Conservation (phyloP, 64 coral and sea anemone genomes). For the Exaiptasia diaphana region DNA sequence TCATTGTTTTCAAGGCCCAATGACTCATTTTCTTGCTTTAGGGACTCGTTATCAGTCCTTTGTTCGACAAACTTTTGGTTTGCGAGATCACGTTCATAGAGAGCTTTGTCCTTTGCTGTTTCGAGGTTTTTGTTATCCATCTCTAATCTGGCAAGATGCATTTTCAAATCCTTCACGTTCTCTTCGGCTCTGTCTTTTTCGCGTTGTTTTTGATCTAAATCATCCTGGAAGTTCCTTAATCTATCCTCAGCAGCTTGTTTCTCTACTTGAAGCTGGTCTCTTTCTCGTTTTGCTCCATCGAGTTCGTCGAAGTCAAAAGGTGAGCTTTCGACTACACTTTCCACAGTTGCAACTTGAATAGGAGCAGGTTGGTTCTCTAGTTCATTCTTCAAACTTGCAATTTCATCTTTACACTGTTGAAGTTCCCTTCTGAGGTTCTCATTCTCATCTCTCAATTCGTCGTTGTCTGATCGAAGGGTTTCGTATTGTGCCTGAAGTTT, state of each 20-base stretch:
- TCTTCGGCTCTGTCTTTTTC: slow-evolving; percentile 60
- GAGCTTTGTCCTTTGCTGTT: slow-evolving; percentile 56
- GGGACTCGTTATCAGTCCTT: slow-evolving; percentile 51
- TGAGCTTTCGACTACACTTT: slow-evolving; percentile 56
- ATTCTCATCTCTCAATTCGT: slow-evolving; percentile 64
- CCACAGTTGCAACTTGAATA: slow-evolving; percentile 62
- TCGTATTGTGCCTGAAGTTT: slow-evolving; percentile 54
- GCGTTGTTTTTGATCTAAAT: slow-evolving; percentile 54
- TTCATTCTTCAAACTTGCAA: not conserved
- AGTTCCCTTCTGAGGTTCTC: slow-evolving; percentile 56
- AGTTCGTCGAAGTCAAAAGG: slow-evolving; percentile 66
- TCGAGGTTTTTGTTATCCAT: slow-evolving; percentile 75
- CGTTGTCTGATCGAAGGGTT: slow-evolving; percentile 45
- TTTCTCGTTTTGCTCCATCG: slow-evolving; percentile 73
- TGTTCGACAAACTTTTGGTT: slow-evolving; percentile 74
- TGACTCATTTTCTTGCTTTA: slow-evolving; percentile 64
- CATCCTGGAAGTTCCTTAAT: slow-evolving; percentile 36
- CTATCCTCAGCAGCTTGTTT: slow-evolving; percentile 52
- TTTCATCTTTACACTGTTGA: slow-evolving; percentile 24
- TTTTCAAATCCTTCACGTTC: slow-evolving; percentile 29
- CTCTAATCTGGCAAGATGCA: slow-evolving; percentile 58
- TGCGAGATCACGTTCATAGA: slow-evolving; percentile 57
- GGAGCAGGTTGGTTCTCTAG: slow-evolving; percentile 17
- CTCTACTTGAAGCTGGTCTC: slow-evolving; percentile 69
- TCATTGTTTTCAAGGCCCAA: slow-evolving; percentile 36